A percentile compares a stretch with the other conserved stretches of the same genome.
Conservation (phyloP, 2,113 vertebrate species). For the Pavo muticus region DNA sequence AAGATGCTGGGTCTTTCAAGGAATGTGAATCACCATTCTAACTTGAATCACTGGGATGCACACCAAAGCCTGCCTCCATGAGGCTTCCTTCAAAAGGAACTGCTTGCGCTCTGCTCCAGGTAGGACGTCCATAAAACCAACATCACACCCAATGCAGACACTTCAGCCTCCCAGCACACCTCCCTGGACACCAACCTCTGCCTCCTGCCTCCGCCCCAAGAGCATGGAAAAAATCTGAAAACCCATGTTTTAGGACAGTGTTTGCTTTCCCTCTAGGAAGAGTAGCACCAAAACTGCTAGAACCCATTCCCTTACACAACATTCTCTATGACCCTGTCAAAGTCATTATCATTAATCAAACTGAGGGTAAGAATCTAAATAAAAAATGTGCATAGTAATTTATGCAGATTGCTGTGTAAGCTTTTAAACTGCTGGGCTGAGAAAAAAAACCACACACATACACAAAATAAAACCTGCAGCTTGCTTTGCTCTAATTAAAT, state of each 20-base stretch:
- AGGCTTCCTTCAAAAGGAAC: not conserved
- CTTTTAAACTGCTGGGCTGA: conserved; percentile 39
- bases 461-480: conserved; percentile 15
- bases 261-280: not conserved
- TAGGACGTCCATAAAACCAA: not conserved
- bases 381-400: conserved; percentile 30
- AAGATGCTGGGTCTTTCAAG: not conserved
- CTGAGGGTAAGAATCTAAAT: conserved; percentile 17
- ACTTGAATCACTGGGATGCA: not conserved
- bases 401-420: conserved; percentile 54
- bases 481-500: conserved; percentile 62
- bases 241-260: not conserved
- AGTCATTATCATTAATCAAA: conserved; percentile 53
- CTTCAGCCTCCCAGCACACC: not conserved
- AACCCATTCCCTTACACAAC: not conserved
- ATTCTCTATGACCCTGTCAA: not conserved
- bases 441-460: not conserved
- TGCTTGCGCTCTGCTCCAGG: not conserved
- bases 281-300: not conserved
- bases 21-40: not conserved
- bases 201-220: not conserved
- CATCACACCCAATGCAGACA: rapidly evolving
- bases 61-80: not conserved
- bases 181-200: not conserved
- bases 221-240: not conserved